phyloP scores from a whole-genome alignment of 2,888 invertebrate genomes.

The Harpalus rubripes region DNA sequence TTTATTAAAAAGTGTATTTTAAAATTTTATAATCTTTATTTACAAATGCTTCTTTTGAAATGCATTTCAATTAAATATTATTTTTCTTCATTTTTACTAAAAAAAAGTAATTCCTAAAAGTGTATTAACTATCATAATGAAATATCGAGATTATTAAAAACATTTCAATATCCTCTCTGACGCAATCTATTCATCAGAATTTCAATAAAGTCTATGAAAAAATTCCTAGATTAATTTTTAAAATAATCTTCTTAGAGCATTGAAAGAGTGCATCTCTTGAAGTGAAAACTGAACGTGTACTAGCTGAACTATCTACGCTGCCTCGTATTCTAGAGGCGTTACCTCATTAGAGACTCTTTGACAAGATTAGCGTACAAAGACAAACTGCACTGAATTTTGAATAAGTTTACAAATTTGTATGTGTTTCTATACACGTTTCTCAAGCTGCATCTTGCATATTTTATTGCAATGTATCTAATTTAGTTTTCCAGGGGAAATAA shows the following conservation, averaged over 20 bases:
- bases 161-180: slow-evolving; percentile 3
- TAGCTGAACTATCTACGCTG: not conserved
- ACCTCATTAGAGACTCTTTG: slow-evolving; percentile 59
- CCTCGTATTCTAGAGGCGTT: slow-evolving; percentile 40
- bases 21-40: too few relatives aligned
- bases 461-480: slow-evolving; percentile 41
- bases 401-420: slow-evolving; percentile 62
- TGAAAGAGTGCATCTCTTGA: not conserved
- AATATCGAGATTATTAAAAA: not conserved
- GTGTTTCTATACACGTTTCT: slow-evolving; percentile 59
- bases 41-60: not conserved
- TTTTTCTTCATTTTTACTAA: not conserved
- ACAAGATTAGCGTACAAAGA: slow-evolving; percentile 63
- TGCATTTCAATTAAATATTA: not conserved
- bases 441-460: slow-evolving; percentile 36
- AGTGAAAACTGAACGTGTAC: not conserved
- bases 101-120: not conserved
- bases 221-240: slow-evolving; percentile 16
- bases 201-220: slow-evolving; percentile 9
- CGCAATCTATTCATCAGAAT: not conserved
- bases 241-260: not conserved
- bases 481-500: not conserved
- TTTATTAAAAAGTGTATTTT: too few relatives aligned
- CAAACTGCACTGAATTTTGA: slow-evolving; percentile 56
- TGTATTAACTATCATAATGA: not conserved